Evolutionary conservation across 2,888 invertebrate genomes (phyloP).

Genomic region (Drosophila austrosaltans): DNA sequence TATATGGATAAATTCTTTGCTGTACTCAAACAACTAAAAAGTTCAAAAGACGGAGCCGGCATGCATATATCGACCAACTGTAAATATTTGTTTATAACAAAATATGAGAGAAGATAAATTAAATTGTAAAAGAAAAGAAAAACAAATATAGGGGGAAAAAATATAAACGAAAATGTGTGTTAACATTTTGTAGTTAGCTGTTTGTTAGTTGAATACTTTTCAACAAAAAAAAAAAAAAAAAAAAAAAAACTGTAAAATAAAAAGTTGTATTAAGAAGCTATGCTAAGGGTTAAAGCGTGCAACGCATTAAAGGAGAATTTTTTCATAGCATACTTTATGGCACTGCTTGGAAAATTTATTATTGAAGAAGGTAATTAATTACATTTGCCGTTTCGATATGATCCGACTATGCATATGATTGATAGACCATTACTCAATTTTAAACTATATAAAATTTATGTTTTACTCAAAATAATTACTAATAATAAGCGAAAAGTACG

Average conservation of each 20-base stretch:
- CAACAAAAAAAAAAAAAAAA: no score
- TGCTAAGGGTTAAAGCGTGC: slow-evolving; percentile 59
- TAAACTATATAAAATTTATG: neutral
- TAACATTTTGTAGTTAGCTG: neutral
- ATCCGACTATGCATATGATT: neutral
- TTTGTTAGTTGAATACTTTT: neutral
- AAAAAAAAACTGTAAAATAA: no score
- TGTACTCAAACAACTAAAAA: slow-evolving; percentile 59
- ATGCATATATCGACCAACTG: slow-evolving; percentile 85
- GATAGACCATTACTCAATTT: neutral
- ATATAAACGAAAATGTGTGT: slow-evolving; percentile 1
- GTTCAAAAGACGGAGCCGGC: slow-evolving; percentile 84
- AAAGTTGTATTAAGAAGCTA: slow-evolving; percentile 21
- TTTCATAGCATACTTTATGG: slow-evolving; percentile 59
- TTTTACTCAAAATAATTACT: no score
- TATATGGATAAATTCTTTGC: slow-evolving; percentile 54
- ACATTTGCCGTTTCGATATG: neutral
- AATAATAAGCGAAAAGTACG: no score
- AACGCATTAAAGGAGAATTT: slow-evolving; percentile 18
- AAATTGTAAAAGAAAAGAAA: slow-evolving; percentile 13
- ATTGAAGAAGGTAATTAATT: slow-evolving; percentile 2
- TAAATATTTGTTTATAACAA: slow-evolving; percentile 80
- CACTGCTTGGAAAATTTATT: slow-evolving; percentile 45
- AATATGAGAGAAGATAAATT: slow-evolving; percentile 28
- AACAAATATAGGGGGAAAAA: slow-evolving; percentile 18